Evolutionary conservation across 2,113 vertebrate species (phyloP).

Genomic region (Micromys minutus): DNA sequence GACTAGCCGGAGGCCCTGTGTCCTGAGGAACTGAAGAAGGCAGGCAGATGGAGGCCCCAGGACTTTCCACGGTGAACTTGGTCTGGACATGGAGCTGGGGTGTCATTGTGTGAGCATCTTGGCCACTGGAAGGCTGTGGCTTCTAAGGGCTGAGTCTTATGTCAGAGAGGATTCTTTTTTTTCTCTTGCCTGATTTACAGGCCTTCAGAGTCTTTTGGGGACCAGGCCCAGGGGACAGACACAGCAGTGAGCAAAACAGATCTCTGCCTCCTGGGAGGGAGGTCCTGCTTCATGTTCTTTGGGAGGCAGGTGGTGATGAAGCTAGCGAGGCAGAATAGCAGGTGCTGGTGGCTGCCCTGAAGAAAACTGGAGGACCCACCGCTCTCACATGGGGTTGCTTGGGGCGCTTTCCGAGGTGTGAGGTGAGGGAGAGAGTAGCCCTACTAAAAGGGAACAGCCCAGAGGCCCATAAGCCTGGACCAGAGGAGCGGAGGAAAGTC

Average conservation of each 20-base stretch:
- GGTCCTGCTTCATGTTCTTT: background rate
- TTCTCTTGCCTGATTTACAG: background rate
- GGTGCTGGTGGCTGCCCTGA: background rate
- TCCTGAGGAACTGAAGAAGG: background rate
- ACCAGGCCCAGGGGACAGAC: background rate
- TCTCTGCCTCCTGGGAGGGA: rapidly evolving
- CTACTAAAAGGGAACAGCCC: background rate
- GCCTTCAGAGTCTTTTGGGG: background rate
- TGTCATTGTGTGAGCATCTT: background rate
- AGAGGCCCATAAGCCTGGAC: rapidly evolving
- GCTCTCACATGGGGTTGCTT: background rate
- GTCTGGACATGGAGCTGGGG: background rate
- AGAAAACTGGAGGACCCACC: background rate
- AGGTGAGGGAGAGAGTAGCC: background rate
- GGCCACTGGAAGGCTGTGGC: background rate
- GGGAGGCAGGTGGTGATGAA: background rate
- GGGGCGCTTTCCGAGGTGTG: background rate
- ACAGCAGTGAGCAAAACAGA: background rate
- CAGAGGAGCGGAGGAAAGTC: background rate
- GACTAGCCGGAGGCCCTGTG: background rate
- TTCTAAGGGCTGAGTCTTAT: background rate
- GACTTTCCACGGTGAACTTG: background rate
- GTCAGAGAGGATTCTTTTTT: background rate
- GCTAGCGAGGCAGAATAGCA: background rate
- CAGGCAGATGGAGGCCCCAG: background rate